Conservation (phyloP, 92 coral and sea anemone species). For the Pocillopora meandrina region DNA sequence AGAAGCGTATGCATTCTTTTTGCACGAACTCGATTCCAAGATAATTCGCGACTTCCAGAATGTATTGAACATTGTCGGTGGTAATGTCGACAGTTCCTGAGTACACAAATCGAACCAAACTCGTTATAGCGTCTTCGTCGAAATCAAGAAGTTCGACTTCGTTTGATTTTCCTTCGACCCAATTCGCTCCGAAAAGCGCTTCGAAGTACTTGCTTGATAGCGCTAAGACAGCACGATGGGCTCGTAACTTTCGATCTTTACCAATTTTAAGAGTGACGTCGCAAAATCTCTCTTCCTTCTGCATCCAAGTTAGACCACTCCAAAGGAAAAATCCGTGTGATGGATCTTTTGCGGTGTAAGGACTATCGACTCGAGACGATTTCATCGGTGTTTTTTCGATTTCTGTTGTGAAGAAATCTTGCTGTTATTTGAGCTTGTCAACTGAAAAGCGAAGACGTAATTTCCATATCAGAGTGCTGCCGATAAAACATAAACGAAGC, state of each 20-base stretch:
- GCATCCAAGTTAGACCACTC: constrained; percentile 51
- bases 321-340: constrained; percentile 39
- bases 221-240: constrained; percentile 74
- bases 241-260: constrained; percentile 58
- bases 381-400: no score
- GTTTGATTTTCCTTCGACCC: constrained; percentile 58
- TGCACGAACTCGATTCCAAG: constrained; percentile 68
- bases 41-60: constrained; percentile 74
- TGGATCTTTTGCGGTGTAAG: not conserved
- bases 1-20: constrained; percentile 56
- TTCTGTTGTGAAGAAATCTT: not conserved
- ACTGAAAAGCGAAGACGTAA: not conserved
- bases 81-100: constrained; percentile 60
- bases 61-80: constrained; percentile 60
- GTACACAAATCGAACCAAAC: constrained; percentile 73
- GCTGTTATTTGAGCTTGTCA: not conserved
- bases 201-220: constrained; percentile 66
- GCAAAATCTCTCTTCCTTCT: constrained; percentile 66
- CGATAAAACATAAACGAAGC: not conserved
- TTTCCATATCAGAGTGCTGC: not conserved
- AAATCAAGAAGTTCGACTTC: constrained; percentile 53
- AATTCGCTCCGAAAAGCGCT: constrained; percentile 61
- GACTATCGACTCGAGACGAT: no score
- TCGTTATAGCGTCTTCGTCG: constrained; percentile 47
- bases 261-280: constrained; percentile 65